Evolutionary conservation across 2,113 vertebrate species (phyloP).

Genomic region (Pitta sordida): DNA sequence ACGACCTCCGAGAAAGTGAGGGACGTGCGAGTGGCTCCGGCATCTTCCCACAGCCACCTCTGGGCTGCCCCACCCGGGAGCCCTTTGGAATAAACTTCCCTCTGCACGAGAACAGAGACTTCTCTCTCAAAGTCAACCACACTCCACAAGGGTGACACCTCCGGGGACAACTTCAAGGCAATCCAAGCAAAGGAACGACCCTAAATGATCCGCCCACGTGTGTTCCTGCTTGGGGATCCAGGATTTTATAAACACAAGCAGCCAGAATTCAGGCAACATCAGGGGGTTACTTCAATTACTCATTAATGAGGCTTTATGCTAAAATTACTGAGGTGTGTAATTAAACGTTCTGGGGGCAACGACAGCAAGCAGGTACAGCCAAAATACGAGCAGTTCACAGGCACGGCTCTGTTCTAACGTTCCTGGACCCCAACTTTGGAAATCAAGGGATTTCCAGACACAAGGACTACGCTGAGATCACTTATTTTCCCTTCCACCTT

Average conservation of each 20-base stretch:
- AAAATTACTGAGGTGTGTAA: neutral
- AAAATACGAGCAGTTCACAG: neutral
- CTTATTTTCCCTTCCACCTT: neutral
- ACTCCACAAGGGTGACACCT: neutral
- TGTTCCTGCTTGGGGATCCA: fast-evolving
- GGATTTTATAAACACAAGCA: neutral
- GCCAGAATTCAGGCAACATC: neutral
- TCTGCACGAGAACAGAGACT: neutral
- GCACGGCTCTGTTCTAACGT: neutral
- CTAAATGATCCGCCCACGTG: neutral
- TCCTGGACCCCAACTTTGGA: neutral
- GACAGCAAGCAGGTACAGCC: neutral
- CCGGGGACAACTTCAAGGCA: neutral
- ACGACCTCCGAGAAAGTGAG: neutral
- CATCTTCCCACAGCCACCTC: slow-evolving; percentile 19
- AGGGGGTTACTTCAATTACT: neutral
- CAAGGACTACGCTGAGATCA: neutral
- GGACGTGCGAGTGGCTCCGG: neutral
- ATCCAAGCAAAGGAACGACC: neutral
- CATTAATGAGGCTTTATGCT: slow-evolving; percentile 10
- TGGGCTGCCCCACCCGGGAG: neutral
- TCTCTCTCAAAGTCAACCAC: neutral
- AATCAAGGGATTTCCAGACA: neutral
- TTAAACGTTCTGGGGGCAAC: neutral
- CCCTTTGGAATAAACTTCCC: neutral